Evolutionary conservation across 2,797 vertebrate species (phyloP).

Genomic region (Eidolon dupreanum): DNA sequence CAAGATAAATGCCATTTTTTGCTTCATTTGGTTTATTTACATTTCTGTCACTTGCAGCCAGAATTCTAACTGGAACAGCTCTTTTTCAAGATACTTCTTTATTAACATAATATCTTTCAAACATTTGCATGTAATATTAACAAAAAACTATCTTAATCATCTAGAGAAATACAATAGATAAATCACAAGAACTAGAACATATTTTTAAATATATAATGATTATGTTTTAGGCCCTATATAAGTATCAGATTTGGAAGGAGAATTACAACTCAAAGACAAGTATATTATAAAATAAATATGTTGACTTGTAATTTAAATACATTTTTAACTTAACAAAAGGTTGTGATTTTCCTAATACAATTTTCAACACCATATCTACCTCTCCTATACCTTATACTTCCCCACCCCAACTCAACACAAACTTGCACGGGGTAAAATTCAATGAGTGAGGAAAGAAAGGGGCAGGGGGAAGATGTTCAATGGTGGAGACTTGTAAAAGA

Average conservation of each 20-base stretch:
- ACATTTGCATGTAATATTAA: not conserved
- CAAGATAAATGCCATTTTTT: not conserved
- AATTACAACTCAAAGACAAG: not conserved
- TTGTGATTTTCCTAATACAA: not conserved
- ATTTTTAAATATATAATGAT: not conserved
- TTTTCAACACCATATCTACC: not conserved
- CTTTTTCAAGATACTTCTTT: not conserved
- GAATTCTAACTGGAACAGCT: not conserved
- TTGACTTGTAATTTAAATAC: not conserved
- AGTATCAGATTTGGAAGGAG: not conserved
- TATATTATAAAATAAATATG: not conserved
- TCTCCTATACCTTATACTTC: not conserved
- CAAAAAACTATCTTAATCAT: not conserved
- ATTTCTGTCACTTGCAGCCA: not conserved
- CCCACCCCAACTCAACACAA: not conserved
- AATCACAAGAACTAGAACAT: not conserved
- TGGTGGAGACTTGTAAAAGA: not conserved
- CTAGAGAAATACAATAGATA: not conserved
- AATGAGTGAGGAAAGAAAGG: not conserved
- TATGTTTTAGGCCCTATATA: not conserved
- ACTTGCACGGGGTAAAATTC: not conserved
- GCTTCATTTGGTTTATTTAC: not conserved
- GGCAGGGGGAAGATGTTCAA: not conserved
- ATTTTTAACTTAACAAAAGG: not conserved
- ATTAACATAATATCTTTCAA: not conserved